Percentiles rank a stretch among this genome's conserved stretches.
These are phyloP conservation scores for Enhydra lutris DNA, from an alignment of 2,113 vertebrate species.

Conservation along the genomic window DNA sequence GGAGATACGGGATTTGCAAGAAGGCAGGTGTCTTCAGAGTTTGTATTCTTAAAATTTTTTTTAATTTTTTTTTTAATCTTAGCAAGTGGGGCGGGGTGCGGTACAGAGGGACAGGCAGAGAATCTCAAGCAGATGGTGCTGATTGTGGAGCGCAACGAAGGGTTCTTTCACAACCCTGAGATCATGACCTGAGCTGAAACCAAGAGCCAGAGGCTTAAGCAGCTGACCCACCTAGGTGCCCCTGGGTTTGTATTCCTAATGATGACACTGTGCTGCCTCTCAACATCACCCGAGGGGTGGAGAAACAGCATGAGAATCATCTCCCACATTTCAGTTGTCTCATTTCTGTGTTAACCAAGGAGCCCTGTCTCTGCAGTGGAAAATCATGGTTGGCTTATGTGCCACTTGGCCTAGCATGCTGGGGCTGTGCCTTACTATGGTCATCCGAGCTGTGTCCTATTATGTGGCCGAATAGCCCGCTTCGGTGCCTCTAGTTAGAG, in stretches of 20 bases:
- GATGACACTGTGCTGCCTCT: neutral
- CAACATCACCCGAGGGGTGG: neutral
- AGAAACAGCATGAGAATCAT: neutral
- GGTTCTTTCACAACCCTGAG: neutral
- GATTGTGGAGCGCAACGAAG: neutral
- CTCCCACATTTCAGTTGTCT: neutral
- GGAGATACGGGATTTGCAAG: neutral
- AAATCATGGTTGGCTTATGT: neutral
- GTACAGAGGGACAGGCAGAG: neutral
- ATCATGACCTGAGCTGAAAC: neutral
- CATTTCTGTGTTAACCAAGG: neutral
- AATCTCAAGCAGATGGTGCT: neutral
- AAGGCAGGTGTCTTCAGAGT: neutral
- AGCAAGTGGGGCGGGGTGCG: neutral
- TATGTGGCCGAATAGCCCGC: rapidly evolving
- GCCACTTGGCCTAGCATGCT: neutral
- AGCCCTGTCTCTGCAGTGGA: neutral
- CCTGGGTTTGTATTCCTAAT: neutral
- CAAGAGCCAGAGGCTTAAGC: neutral
- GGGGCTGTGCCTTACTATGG: neutral
- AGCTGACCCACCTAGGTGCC: neutral
- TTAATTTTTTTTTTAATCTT: neutral
- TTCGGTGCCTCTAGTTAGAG: neutral
- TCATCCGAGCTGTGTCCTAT: neutral
- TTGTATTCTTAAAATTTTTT: neutral